A percentile compares a stretch with the other conserved stretches of the same genome.
These are phyloP conservation scores for Ips nitidus DNA, from an alignment of 1,140 invertebrate species.

Conservation along the genomic window DNA sequence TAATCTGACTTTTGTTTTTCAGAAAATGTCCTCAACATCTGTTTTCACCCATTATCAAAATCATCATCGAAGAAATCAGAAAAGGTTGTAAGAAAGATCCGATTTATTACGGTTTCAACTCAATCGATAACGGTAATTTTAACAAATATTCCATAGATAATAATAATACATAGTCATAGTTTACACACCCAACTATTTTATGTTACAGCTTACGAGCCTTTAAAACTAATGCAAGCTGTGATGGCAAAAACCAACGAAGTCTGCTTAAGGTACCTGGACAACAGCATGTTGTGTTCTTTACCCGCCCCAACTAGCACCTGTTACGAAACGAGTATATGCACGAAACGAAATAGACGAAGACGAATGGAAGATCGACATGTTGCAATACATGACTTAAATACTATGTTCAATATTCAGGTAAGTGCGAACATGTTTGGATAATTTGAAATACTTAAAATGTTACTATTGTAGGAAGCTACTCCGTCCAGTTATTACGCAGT, in stretches of 20 bases:
- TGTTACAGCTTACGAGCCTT: constrained; percentile 67
- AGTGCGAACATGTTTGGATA: background rate
- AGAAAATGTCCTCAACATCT: constrained; percentile 69
- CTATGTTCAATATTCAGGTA: constrained; percentile 68
- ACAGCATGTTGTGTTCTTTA: constrained; percentile 59
- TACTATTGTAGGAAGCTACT: constrained; percentile 56
- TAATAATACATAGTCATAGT: background rate
- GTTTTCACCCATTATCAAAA: constrained; percentile 63
- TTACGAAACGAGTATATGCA: constrained; percentile 58
- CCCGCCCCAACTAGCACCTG: constrained; percentile 55
- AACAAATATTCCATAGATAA: background rate
- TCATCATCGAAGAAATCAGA: constrained; percentile 66
- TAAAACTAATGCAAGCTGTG: constrained; percentile 72
- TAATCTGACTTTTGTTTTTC: constrained; percentile 46
- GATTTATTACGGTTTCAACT: constrained; percentile 61
- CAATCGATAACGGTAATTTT: constrained; percentile 59
- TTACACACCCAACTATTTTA: background rate
- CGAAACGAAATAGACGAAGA: constrained; percentile 77
- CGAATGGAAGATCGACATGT: constrained; percentile 88
- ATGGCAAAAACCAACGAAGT: constrained; percentile 70
- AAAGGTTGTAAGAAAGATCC: constrained; percentile 63
- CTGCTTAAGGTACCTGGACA: constrained; percentile 67
- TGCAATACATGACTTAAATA: constrained; percentile 70
- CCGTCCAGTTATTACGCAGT: constrained; percentile 85
- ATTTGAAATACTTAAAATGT: constrained; percentile 6